Evolutionary conservation across 2,797 vertebrate genomes (phyloP), one percentile per base, ranked within the genome.

Genomic region (Aratinga solstitialis): DNA sequence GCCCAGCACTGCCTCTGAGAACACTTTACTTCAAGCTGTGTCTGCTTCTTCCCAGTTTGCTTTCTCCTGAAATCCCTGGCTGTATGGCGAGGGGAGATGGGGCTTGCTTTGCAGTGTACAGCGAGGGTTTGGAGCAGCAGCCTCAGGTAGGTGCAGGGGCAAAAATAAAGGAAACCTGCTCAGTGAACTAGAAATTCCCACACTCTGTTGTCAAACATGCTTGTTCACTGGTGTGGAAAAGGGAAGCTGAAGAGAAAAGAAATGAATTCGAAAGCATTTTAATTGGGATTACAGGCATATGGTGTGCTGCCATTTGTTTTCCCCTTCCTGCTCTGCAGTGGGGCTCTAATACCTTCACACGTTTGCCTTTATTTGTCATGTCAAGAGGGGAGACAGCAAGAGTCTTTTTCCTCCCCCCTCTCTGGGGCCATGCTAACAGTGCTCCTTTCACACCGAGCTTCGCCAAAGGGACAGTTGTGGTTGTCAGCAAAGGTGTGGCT

Each of bases 131-230:
- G 83, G 69, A 90, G 71, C 78, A 74, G 80, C 86, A 94, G 71
- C 45, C 74, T 73, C 94, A 89, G 85, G 91, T 94, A 71, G 71
- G 34, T 12, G 36, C 42, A 77, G 32, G 56, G 54, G 53, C 45
- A 40, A 68, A 54, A 15, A 74, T 74, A 58, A 95, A 94, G 75
- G 81, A 85, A 95, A 93, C 76, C 54, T 72, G 76, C 84, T 96
- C 79, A 91, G 62, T 86, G 83, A 96, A 96, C 69, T 94, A 94
- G 91, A 95, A 87, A 84, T 89, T 86, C 89, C 89, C 89, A 95
- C 93, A 96, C 79, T 67, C 90, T 89, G 84, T 94, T 90, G 78
- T 91, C 68, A 91, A 94, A 94, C 92, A 84, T 54, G 27, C 89
- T 86, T 90, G 94, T 68, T 94, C 92, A 66, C 43, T 80, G 91